phyloP scores from a whole-genome alignment of 1,140 invertebrate genomes.

The Augochlora pura region DNA sequence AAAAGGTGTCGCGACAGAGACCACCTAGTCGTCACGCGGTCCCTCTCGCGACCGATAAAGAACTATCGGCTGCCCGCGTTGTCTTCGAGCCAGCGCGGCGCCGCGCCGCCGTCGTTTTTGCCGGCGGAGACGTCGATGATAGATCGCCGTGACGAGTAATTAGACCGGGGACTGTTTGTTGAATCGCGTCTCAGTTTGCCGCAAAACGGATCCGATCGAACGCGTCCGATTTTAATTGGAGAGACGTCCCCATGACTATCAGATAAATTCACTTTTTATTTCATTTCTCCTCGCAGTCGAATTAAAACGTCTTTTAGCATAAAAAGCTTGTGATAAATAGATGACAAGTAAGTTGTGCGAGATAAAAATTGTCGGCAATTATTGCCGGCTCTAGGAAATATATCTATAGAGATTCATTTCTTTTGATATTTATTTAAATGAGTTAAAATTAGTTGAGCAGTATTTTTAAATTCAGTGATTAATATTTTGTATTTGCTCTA shows the following conservation, averaged over 20 bases:
- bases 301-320: too few species aligned
- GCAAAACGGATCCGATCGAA: not conserved
- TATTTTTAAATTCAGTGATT: too few species aligned
- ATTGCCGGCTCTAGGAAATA: too few species aligned
- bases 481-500: too few species aligned
- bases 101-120: not conserved
- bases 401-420: too few species aligned
- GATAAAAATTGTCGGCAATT: too few species aligned
- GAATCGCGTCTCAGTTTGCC: not conserved
- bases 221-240: conserved; percentile 9
- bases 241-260: not conserved
- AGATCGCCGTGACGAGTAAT: conserved; percentile 9
- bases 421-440: too few species aligned
- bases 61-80: not conserved
- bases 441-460: too few species aligned
- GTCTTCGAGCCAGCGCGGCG: not conserved
- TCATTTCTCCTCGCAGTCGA: too few species aligned
- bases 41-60: not conserved
- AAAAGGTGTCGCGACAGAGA: not conserved
- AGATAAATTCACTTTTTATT: not conserved
- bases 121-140: not conserved
- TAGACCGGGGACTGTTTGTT: not conserved
- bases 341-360: too few species aligned
- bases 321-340: too few species aligned
- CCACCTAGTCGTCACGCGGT: conserved; percentile 1